Conservation (phyloP, 1,140 invertebrate genomes). For the Chrysoperla carnea region DNA sequence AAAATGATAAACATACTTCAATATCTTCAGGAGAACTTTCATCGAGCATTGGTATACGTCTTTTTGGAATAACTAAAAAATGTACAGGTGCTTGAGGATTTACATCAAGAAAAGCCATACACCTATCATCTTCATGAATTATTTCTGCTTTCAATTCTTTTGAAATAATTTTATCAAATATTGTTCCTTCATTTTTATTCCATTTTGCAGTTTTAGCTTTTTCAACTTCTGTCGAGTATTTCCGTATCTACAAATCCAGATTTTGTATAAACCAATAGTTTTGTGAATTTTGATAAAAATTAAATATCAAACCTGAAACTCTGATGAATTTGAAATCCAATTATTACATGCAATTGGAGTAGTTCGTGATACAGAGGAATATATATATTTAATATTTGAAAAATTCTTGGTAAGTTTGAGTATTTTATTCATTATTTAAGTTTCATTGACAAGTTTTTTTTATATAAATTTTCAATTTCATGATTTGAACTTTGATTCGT, state of each 20-base stretch:
- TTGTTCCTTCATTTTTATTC: constrained; percentile 29
- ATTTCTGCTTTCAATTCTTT: constrained; percentile 64
- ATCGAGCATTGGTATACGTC: constrained; percentile 17
- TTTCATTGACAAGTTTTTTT: no score
- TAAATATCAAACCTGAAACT: no score
- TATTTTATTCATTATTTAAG: no score
- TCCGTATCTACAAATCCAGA: background rate
- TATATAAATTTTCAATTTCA: no score
- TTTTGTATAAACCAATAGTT: no score
- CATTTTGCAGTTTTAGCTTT: constrained; percentile 24
- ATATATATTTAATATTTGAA: no score
- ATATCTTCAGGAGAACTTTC: constrained; percentile 14
- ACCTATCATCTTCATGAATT: constrained; percentile 61
- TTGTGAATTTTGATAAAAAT: no score
- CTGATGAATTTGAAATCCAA: no score
- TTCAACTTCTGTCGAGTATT: constrained; percentile 22
- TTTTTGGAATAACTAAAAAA: constrained; percentile 69
- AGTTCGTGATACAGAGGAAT: no score
- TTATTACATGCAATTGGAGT: no score
- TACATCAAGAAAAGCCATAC: constrained; percentile 64
- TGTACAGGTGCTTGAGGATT: constrained; percentile 63
- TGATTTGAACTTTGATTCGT: no score
- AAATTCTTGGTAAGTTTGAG: no score
- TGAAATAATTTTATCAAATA: constrained; percentile 65
- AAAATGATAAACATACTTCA: constrained; percentile 19